These are phyloP conservation scores for Entomobrya multifasciata DNA, from an alignment of 2,888 invertebrate species.

Conservation along the genomic window DNA sequence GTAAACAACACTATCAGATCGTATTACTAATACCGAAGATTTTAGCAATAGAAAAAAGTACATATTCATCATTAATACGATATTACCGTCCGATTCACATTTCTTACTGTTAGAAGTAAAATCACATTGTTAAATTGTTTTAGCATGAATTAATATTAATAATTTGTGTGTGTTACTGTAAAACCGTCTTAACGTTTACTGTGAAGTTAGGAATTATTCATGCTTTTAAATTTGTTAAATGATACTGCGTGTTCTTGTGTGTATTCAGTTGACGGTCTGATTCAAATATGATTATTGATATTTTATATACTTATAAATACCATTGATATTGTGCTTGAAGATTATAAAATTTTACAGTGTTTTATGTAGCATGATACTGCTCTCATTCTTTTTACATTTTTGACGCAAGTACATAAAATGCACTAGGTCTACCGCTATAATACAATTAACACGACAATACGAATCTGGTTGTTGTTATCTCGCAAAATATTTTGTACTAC, in stretches of 20 bases:
- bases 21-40: slow-evolving; percentile 1
- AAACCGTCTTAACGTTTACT: too few species aligned
- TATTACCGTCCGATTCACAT: slow-evolving; percentile 63
- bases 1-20: background rate
- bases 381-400: too few species aligned
- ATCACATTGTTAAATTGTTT: background rate
- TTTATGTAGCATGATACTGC: too few species aligned
- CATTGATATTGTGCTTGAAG: too few species aligned
- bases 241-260: too few species aligned
- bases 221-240: too few species aligned
- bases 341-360: too few species aligned
- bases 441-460: slow-evolving; percentile 25
- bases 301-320: too few species aligned
- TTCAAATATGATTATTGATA: too few species aligned
- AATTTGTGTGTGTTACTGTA: background rate
- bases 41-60: background rate
- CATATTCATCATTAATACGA: slow-evolving; percentile 46
- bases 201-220: too few species aligned
- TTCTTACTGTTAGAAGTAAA: slow-evolving; percentile 14
- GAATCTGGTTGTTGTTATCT: slow-evolving; percentile 24
- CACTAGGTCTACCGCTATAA: background rate
- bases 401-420: too few species aligned
- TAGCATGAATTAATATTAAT: background rate
- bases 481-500: background rate
- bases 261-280: too few species aligned